phyloP scores from a whole-genome alignment of 2,113 vertebrate species.

The Ammodytes dubius region DNA sequence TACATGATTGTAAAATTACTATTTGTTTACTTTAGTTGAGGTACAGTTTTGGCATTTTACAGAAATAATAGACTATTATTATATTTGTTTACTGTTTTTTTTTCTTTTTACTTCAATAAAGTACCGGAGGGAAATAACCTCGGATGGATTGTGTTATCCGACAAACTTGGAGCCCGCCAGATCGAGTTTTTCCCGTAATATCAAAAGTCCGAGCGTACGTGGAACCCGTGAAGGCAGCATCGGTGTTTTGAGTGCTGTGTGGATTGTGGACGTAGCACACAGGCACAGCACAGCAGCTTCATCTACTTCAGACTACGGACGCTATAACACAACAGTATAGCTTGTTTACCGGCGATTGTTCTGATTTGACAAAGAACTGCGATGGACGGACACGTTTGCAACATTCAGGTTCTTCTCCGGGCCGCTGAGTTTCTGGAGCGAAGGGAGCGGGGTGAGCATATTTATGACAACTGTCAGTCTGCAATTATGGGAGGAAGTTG shows the following conservation, averaged over 20 bases:
- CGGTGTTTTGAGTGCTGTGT: not conserved
- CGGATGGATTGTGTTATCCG: no score
- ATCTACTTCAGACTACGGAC: conserved; percentile 25
- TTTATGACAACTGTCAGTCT: conserved; percentile 54
- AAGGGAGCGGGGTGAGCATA: conserved; percentile 86
- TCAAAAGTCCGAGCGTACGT: conserved; percentile 26
- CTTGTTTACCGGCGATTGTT: conserved; percentile 27
- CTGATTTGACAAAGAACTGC: conserved; percentile 14
- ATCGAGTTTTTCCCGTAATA: rapidly evolving
- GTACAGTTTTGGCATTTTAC: not conserved
- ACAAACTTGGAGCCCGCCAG: not conserved
- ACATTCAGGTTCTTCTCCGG: conserved; percentile 93
- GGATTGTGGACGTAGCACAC: conserved; percentile 61
- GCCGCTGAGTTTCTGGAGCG: conserved; percentile 95
- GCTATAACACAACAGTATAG: not conserved
- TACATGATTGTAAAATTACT: not conserved
- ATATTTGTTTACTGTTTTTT: not conserved
- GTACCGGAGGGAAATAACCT: not conserved
- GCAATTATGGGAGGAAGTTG: conserved; percentile 56
- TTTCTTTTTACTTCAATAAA: not conserved
- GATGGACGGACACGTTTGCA: conserved; percentile 89
- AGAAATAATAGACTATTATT: not conserved
- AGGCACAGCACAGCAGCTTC: conserved; percentile 27
- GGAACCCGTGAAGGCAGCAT: conserved; percentile 32
- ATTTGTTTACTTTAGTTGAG: not conserved